Conservation (phyloP, 2,797 vertebrate species). For the Pempheris klunzingeri region DNA sequence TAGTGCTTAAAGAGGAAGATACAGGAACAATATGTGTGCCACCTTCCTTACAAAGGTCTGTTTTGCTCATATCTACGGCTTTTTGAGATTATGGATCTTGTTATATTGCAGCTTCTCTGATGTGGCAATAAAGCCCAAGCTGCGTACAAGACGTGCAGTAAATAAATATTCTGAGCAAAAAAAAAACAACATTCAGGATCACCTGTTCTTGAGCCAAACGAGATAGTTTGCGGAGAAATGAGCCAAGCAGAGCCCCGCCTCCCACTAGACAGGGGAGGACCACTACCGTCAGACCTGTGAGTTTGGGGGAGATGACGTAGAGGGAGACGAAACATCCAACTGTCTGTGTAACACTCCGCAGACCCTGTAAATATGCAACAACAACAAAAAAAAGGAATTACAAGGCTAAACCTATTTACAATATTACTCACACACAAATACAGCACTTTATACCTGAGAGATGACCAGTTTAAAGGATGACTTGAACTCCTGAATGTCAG, state of each 20-base stretch:
- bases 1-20: not conserved
- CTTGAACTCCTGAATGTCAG: conserved; percentile 97
- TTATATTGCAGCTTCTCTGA: not conserved
- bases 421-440: not conserved
- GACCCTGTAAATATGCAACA: conserved; percentile 85
- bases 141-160: not conserved
- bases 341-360: conserved; percentile 93
- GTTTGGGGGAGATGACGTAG: conserved; percentile 93
- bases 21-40: not conserved
- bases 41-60: not conserved
- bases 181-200: not conserved
- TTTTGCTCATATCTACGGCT: not conserved
- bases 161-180: not conserved
- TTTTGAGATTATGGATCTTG: not conserved
- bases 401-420: not conserved
- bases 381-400: not conserved
- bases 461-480: conserved; percentile 96
- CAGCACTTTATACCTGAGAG: conserved; percentile 89
- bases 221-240: conserved; percentile 91
- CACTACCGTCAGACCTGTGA: conserved; percentile 91
- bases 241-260: conserved; percentile 89
- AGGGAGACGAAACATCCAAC: conserved; percentile 93
- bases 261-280: conserved; percentile 90
- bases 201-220: conserved; percentile 96
- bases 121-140: not conserved